Evolutionary conservation across 1,140 invertebrate genomes (phyloP).

Genomic region (Nasonia longicornis): DNA sequence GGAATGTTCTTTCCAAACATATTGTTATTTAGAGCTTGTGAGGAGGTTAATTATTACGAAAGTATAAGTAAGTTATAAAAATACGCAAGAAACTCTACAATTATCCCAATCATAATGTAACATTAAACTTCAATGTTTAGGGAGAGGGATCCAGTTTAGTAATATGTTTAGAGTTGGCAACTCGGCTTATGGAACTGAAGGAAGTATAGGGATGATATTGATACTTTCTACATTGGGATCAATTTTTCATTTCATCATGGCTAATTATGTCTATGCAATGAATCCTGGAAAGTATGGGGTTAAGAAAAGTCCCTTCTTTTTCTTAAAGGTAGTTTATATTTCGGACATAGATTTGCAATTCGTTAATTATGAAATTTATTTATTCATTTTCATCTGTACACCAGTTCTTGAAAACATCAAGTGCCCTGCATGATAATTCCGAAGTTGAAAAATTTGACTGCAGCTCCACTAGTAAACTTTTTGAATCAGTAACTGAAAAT

Average conservation of each 20-base stretch:
- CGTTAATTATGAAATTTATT: neutral
- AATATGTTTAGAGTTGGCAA: conserved; percentile 67
- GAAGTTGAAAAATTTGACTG: conserved; percentile 46
- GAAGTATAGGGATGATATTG: conserved; percentile 64
- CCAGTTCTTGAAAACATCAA: conserved; percentile 25
- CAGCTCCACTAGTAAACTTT: conserved; percentile 52
- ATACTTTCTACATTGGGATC: conserved; percentile 67
- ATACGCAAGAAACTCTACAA: neutral
- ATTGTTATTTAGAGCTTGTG: conserved; percentile 47
- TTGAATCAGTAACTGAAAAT: conserved; percentile 56
- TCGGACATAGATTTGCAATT: neutral
- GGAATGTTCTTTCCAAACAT: conserved; percentile 56
- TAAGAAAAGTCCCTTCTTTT: conserved; percentile 69
- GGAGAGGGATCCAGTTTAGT: conserved; percentile 72
- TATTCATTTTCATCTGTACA: neutral
- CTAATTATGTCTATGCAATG: conserved; percentile 70
- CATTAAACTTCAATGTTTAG: conserved; percentile 51
- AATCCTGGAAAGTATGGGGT: conserved; percentile 70
- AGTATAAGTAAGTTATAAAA: conserved; percentile 48
- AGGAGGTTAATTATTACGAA: conserved; percentile 54
- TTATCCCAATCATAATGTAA: neutral
- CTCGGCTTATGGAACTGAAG: conserved; percentile 68
- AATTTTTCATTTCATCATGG: conserved; percentile 65
- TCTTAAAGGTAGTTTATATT: conserved; percentile 61
- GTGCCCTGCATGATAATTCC: neutral